Evolutionary conservation across 2,797 vertebrate species (phyloP).

Genomic region (Aplochiton taeniatus): DNA sequence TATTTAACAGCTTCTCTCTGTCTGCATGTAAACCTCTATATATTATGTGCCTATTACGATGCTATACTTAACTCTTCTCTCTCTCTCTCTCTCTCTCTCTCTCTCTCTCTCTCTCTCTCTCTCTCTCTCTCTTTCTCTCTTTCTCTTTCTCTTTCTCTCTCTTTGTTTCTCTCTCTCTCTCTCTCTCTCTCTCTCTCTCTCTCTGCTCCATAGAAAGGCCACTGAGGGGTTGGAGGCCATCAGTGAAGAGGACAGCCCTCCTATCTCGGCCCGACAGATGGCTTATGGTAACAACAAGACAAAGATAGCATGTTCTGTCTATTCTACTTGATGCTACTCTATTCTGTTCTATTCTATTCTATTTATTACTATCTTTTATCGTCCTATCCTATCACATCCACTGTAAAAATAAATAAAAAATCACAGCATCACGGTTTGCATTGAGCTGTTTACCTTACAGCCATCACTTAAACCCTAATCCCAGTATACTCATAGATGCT

Average conservation of each 20-base stretch:
- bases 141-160: background rate
- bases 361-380: too few species aligned
- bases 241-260: slow-evolving; percentile 56
- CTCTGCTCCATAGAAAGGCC: slow-evolving; percentile 48
- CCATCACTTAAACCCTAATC: too few species aligned
- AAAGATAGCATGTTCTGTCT: background rate
- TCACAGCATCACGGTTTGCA: too few species aligned
- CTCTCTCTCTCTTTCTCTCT: background rate
- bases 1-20: too few species aligned
- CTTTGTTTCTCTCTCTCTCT: background rate
- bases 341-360: too few species aligned
- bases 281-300: slow-evolving; percentile 30
- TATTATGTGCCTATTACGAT: too few species aligned
- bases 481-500: too few species aligned
- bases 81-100: background rate
- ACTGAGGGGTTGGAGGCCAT: slow-evolving; percentile 59
- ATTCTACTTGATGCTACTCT: background rate
- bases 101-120: background rate
- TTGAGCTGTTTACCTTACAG: too few species aligned
- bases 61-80: too few species aligned
- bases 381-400: too few species aligned
- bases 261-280: slow-evolving; percentile 62
- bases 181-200: accelerated
- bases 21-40: too few species aligned
- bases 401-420: too few species aligned